Percentiles rank a stretch among this genome's conserved stretches.
These are phyloP conservation scores for Hypomesus transpacificus DNA, from an alignment of 2,113 vertebrate species.

Conservation along the genomic window DNA sequence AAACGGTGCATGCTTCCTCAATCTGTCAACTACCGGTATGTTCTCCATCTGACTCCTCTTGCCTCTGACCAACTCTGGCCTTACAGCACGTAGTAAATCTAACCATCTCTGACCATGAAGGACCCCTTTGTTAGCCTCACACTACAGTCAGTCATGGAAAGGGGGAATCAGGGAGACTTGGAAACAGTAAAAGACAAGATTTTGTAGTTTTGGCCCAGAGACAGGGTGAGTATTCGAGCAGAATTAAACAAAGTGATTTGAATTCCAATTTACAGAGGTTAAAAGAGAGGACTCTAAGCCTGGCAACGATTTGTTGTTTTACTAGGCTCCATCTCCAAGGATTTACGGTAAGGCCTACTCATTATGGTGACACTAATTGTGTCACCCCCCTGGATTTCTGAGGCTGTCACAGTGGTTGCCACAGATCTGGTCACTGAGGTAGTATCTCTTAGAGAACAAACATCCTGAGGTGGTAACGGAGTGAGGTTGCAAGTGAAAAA, in stretches of 20 bases:
- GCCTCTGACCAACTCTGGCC: background rate
- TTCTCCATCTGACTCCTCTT: background rate
- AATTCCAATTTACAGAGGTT: slow-evolving; percentile 58
- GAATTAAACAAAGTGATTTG: slow-evolving; percentile 51
- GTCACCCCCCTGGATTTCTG: slow-evolving; percentile 56
- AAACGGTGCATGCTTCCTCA: background rate
- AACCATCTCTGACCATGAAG: slow-evolving; percentile 37
- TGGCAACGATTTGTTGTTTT: slow-evolving; percentile 53
- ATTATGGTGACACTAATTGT: slow-evolving; percentile 54
- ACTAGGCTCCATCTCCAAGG: slow-evolving; percentile 38
- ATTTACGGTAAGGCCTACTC: slow-evolving; percentile 46
- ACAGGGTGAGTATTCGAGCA: slow-evolving; percentile 30
- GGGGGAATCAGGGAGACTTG: slow-evolving; percentile 41
- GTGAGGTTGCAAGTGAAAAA: background rate
- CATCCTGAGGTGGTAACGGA: slow-evolving; percentile 40
- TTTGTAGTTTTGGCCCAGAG: slow-evolving; percentile 37
- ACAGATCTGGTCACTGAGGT: slow-evolving; percentile 72
- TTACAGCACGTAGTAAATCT: slow-evolving; percentile 35
- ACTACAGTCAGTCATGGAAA: slow-evolving; percentile 25
- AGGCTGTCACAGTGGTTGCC: slow-evolving; percentile 59
- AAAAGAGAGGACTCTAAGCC: slow-evolving; percentile 51
- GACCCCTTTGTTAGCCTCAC: slow-evolving; percentile 44
- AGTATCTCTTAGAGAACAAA: slow-evolving; percentile 60
- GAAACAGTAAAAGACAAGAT: slow-evolving; percentile 54
- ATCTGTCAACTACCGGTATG: background rate